Evolutionary conservation across 2,797 vertebrate species (phyloP), one percentile per base, ranked within the genome.

Genomic region (Decapterus maruadsi): DNA sequence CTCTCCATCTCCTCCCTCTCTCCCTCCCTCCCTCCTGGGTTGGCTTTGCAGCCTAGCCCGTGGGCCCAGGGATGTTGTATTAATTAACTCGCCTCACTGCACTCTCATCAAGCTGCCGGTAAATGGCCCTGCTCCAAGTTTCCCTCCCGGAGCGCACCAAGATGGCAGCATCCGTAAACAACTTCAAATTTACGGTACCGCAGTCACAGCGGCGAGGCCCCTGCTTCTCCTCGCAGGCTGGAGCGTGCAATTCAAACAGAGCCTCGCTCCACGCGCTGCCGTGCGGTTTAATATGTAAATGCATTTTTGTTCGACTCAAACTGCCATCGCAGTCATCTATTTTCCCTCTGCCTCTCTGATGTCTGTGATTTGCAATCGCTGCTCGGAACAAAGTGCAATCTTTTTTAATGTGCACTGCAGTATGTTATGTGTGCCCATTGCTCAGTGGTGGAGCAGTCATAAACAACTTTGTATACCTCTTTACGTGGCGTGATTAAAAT

Each of bases 51-150:
- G 91, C 86, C 82, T 82, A 61, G 91, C 89, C 87, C 61, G 81
- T 85, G 85, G 87, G 88, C 80, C 80, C 84, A 58, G 90, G 83
- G 88, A 93, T 88, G 90, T 90, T 93, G 92, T 91, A 92, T 94
- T 94, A 93, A 94, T 94, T 94, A 94, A 93, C 91, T 91, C 79
- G 90, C 90, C 87, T 93, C 87, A 76, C 91, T 92, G 90, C 90
- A 89, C 90, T 93, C 93, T 92, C 90, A 93, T 94, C 92, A 93
- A 91, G 93, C 90, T 89, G 90, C 89, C 77, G 87, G 92, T 92
- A 91, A 92, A 90, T 89, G 90, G 92, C 90, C 84, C 71, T 34
- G 84, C 88, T 93, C 91, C 92, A 93, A 87, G 77, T 88, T 83
- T 79, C 82, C 87, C 91, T 87, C 90, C 91, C 75, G 77, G 85